Evolutionary conservation across 35 echinoderm and acorn worm genomes (phyloP).

Genomic region (Strongylocentrotus purpuratus): DNA sequence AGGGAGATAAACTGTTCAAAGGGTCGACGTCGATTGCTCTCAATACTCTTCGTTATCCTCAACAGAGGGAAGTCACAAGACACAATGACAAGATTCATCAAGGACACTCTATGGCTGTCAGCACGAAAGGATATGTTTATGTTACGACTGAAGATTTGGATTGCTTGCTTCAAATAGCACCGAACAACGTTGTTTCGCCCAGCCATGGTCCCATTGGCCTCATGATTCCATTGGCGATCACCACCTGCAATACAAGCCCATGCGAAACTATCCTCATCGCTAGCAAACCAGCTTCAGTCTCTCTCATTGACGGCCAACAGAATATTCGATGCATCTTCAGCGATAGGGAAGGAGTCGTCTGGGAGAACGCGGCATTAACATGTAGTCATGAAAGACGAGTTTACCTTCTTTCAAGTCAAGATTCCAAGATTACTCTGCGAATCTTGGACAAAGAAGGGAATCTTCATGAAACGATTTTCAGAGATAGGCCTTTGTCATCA

Average conservation of each 20-base stretch:
- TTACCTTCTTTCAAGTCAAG: conserved; percentile 1
- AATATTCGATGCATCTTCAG: neutral
- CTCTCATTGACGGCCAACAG: neutral
- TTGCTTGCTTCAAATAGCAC: neutral
- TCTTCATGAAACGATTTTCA: neutral
- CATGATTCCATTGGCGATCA: neutral
- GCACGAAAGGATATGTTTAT: neutral
- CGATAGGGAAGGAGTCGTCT: neutral
- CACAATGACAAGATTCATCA: neutral
- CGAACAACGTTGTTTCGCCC: neutral
- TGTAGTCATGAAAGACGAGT: neutral
- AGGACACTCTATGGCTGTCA: neutral
- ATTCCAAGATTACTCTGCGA: neutral
- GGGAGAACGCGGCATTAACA: neutral
- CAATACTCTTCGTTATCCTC: neutral
- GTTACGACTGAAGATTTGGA: neutral
- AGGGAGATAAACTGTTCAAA: neutral
- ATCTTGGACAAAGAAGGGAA: neutral
- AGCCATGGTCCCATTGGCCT: neutral
- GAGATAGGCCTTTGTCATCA: neutral
- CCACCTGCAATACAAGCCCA: neutral
- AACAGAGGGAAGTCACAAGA: neutral
- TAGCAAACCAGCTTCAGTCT: neutral
- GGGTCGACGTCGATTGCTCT: neutral
- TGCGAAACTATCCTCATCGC: neutral